Evolutionary conservation across 2,888 invertebrate species (phyloP).

Genomic region (Drosophila acutilabella): DNA sequence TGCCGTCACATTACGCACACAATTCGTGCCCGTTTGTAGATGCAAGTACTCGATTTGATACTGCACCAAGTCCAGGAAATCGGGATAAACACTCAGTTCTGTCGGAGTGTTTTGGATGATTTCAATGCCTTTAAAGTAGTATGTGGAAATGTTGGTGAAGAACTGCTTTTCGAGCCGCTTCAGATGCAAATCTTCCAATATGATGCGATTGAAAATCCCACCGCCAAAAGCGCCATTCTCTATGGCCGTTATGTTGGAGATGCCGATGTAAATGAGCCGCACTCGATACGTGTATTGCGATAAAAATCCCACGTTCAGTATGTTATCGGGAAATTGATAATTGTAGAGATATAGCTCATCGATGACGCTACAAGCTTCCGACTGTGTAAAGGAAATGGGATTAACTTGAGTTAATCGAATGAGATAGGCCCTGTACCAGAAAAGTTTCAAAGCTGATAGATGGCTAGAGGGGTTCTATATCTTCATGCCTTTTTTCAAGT

Average conservation of each 20-base stretch:
- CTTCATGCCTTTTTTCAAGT: no score
- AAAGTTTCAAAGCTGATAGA: no score
- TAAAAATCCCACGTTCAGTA: constrained; percentile 66
- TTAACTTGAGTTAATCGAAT: no score
- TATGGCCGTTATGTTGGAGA: constrained; percentile 62
- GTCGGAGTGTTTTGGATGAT: constrained; percentile 61
- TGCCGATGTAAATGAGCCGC: constrained; percentile 54
- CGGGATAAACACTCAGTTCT: constrained; percentile 38
- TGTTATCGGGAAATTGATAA: constrained; percentile 62
- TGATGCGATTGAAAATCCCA: constrained; percentile 57
- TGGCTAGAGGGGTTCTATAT: no score
- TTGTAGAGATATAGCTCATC: constrained; percentile 71
- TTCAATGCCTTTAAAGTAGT: constrained; percentile 53
- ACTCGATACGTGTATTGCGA: constrained; percentile 57
- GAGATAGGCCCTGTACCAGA: no score
- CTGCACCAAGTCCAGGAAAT: constrained; percentile 70
- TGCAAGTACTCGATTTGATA: constrained; percentile 67
- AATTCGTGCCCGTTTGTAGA: constrained; percentile 61
- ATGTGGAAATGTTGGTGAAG: constrained; percentile 50
- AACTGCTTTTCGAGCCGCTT: constrained; percentile 50
- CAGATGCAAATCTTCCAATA: constrained; percentile 67
- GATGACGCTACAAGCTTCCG: constrained; percentile 51
- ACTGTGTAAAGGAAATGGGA: not conserved
- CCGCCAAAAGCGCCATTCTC: constrained; percentile 70
- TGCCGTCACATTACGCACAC: constrained; percentile 67